These are phyloP conservation scores for Eretmodus cyanostictus DNA, from an alignment of 2,113 vertebrate species.

Conservation along the genomic window DNA sequence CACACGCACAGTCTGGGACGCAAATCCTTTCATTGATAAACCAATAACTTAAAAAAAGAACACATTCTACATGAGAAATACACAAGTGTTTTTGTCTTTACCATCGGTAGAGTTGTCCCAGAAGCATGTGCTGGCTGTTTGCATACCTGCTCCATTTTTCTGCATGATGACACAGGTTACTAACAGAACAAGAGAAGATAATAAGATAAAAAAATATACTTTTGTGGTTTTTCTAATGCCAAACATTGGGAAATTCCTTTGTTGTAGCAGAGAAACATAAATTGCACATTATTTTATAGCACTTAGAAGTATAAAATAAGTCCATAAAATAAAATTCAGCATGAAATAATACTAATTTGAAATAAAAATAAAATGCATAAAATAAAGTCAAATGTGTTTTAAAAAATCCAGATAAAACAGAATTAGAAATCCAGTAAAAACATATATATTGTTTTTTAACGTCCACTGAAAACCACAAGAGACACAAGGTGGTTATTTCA, in stretches of 20 bases:
- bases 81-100: conserved; percentile 52
- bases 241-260: neutral
- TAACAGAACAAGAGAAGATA: conserved; percentile 20
- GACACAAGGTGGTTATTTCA: neutral
- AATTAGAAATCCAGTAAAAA: neutral
- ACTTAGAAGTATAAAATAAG: neutral
- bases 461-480: neutral
- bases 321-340: neutral
- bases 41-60: neutral
- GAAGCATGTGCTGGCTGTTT: conserved; percentile 90
- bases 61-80: neutral
- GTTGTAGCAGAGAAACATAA: neutral
- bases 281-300: neutral
- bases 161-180: conserved; percentile 96
- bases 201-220: neutral
- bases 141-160: conserved; percentile 92
- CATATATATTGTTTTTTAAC: neutral
- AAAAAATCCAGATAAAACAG: neutral
- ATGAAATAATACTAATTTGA: neutral
- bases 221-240: neutral
- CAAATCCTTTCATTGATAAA: neutral
- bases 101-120: conserved; percentile 95
- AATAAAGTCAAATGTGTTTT: neutral
- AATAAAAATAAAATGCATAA: neutral
- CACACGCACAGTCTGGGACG: neutral